Evolutionary conservation across 2,888 invertebrate species (phyloP).

Genomic region (Doris montereyensis): DNA sequence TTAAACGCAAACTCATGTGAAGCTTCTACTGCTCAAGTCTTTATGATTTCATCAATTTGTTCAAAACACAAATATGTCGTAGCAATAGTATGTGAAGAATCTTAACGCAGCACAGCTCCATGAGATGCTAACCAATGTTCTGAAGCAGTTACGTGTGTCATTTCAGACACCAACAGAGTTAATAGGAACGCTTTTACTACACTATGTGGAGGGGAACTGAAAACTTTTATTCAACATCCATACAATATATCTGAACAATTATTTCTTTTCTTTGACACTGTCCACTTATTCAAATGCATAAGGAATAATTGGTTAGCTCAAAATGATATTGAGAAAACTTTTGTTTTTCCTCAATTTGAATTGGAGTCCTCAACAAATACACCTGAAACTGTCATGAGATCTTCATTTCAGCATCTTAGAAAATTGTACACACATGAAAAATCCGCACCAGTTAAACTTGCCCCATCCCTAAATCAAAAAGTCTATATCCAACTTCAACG

Average conservation of each 20-base stretch:
- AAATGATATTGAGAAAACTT: neutral
- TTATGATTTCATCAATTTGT: neutral
- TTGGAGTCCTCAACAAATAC: neutral
- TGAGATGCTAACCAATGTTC: neutral
- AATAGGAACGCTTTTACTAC: conserved; percentile 6
- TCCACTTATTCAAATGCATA: neutral
- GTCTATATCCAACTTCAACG: neutral
- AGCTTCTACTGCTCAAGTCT: neutral
- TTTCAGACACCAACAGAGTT: neutral
- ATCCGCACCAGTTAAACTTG: neutral
- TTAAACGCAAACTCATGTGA: neutral
- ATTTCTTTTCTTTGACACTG: neutral
- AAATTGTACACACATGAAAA: neutral
- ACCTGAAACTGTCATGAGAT: neutral
- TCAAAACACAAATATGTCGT: neutral
- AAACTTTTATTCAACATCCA: neutral
- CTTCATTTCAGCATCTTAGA: neutral
- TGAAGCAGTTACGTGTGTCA: neutral
- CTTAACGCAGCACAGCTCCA: neutral
- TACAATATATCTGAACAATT: neutral
- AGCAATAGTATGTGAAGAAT: neutral
- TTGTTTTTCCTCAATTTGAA: neutral
- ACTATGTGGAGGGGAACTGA: neutral
- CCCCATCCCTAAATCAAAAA: conserved; percentile 7
- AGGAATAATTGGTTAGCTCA: conserved; percentile 14